Evolutionary conservation across 2,797 vertebrate genomes (phyloP).

Genomic region (Netta rufina): DNA sequence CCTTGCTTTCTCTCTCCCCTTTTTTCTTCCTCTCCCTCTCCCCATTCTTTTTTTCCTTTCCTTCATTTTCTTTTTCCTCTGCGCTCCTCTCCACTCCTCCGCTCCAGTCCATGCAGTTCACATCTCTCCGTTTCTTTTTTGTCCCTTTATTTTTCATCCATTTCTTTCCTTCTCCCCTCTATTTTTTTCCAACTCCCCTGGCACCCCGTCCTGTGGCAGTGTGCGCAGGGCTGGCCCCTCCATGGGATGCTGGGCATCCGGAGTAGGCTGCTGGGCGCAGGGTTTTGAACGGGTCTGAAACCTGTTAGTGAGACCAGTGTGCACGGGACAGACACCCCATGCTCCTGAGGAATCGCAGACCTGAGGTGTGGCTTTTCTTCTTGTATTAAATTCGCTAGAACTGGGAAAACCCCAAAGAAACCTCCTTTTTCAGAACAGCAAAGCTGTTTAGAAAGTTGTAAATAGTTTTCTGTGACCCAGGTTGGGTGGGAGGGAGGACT

Average conservation of each 20-base stretch:
- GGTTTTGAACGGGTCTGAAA: neutral
- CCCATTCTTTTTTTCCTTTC: too few relatives aligned
- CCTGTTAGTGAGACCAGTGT: neutral
- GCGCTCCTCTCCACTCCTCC: too few relatives aligned
- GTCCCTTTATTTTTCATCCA: too few relatives aligned
- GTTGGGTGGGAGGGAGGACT: neutral
- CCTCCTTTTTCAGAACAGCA: neutral
- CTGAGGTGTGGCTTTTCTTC: neutral
- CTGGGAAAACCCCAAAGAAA: neutral
- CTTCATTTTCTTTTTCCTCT: too few relatives aligned
- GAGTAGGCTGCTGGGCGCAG: neutral
- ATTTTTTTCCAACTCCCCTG: fast-evolving
- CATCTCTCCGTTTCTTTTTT: too few relatives aligned
- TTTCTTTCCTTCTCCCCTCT: neutral
- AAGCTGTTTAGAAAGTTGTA: neutral
- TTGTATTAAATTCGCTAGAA: neutral
- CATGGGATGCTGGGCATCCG: too few relatives aligned
- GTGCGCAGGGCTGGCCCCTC: neutral
- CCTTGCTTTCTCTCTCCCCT: too few relatives aligned
- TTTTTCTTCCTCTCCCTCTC: too few relatives aligned
- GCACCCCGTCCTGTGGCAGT: neutral
- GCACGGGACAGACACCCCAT: neutral
- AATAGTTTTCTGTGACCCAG: neutral
- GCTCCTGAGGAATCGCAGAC: neutral
- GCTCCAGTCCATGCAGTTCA: too few relatives aligned